phyloP scores from a whole-genome alignment of 1,140 invertebrate genomes.

The Cepaea nemoralis region DNA sequence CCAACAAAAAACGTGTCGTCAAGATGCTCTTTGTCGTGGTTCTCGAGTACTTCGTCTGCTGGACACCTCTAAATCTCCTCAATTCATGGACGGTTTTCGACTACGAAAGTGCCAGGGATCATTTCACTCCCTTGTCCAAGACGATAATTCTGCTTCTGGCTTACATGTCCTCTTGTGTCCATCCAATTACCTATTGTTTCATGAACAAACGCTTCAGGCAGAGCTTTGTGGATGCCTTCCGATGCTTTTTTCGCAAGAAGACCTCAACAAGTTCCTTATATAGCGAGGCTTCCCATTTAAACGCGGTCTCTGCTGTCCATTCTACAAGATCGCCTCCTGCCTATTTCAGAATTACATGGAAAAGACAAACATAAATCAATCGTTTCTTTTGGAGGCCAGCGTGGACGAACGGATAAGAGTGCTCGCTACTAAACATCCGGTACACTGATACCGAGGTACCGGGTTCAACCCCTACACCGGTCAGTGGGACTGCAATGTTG shows the following conservation, averaged over 20 bases:
- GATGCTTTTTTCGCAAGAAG: slow-evolving; percentile 71
- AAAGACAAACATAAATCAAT: too few relatives aligned
- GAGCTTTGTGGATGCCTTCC: slow-evolving; percentile 83
- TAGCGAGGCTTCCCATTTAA: slow-evolving; percentile 39
- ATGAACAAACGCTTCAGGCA: slow-evolving; percentile 91
- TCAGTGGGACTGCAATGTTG: too few relatives aligned
- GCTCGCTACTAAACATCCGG: too few relatives aligned
- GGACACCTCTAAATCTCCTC: slow-evolving; percentile 89
- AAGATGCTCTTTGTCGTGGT: slow-evolving; percentile 93
- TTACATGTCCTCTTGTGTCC: slow-evolving; percentile 89
- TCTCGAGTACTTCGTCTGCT: slow-evolving; percentile 92
- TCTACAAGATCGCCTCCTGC: too few relatives aligned
- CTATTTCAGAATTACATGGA: too few relatives aligned
- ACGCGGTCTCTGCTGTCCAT: too few relatives aligned
- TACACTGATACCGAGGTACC: too few relatives aligned
- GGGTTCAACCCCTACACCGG: too few relatives aligned
- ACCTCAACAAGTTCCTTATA: background rate
- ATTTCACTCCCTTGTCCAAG: slow-evolving; percentile 73
- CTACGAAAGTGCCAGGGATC: slow-evolving; percentile 75
- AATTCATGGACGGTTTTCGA: slow-evolving; percentile 85
- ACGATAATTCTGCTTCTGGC: slow-evolving; percentile 86
- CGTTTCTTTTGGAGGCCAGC: too few relatives aligned
- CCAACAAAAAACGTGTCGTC: slow-evolving; percentile 87
- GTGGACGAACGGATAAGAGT: too few relatives aligned
- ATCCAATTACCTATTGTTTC: slow-evolving; percentile 94